Percentiles rank a stretch among this genome's conserved stretches.
Conservation (phyloP, 2,113 vertebrate genomes). For the Redunca redunca region DNA sequence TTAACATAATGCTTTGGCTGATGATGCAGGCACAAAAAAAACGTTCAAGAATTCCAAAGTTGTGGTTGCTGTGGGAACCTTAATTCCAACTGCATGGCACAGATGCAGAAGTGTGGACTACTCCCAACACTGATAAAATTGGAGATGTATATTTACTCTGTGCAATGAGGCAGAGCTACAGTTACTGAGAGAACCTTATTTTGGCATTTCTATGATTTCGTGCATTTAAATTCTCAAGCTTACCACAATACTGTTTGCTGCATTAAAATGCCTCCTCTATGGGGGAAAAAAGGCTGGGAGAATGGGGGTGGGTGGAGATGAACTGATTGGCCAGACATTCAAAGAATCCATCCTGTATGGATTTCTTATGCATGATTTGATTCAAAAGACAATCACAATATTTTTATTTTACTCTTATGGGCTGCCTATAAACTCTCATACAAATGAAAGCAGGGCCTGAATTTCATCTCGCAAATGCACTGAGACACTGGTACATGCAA, state of each 20-base stretch:
- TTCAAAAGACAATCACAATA: conserved; percentile 65
- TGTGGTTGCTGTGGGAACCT: conserved; percentile 75
- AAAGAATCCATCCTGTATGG: conserved; percentile 31
- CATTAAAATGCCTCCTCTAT: conserved; percentile 56
- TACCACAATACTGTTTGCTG: conserved; percentile 28
- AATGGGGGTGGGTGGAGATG: background rate
- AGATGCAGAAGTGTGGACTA: conserved; percentile 57
- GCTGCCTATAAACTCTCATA: conserved; percentile 53
- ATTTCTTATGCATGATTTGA: conserved; percentile 52
- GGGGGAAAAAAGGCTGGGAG: background rate
- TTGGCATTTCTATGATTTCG: conserved; percentile 58
- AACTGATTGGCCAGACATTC: conserved; percentile 58
- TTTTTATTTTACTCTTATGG: conserved; percentile 66
- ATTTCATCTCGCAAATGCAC: conserved; percentile 34
- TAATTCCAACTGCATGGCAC: conserved; percentile 59
- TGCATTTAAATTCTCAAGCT: conserved; percentile 72
- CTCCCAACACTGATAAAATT: conserved; percentile 58
- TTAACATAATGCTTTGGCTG: conserved; percentile 65
- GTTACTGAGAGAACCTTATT: conserved; percentile 64
- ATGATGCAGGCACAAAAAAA: conserved; percentile 66
- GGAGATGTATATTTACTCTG: conserved; percentile 68
- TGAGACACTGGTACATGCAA: background rate
- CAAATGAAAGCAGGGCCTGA: conserved; percentile 46
- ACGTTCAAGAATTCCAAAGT: conserved; percentile 64
- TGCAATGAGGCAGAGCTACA: conserved; percentile 67